Conservation (phyloP, 1,140 invertebrate genomes). For the Sarcophaga bullata region DNA sequence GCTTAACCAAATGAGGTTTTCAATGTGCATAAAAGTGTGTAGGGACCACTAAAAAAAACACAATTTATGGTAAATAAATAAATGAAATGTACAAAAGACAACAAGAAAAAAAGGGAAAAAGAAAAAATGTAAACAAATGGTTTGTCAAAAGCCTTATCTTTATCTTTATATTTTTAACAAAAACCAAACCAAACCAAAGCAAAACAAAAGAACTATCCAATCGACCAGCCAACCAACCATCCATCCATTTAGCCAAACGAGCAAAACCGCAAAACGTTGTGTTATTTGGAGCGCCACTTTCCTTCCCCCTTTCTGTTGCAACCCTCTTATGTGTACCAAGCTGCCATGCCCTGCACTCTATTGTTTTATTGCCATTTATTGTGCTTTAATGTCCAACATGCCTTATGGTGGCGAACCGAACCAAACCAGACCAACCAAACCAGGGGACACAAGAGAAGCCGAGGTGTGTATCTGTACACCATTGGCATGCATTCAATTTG, state of each 20-base stretch:
- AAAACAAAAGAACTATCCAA: slow-evolving; percentile 6
- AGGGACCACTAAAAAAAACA: background rate
- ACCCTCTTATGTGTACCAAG: too few relatives aligned
- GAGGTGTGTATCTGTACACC: background rate
- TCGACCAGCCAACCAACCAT: background rate
- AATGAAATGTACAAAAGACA: too few relatives aligned
- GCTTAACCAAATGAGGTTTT: too few relatives aligned
- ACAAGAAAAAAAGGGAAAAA: background rate
- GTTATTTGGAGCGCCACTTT: slow-evolving; percentile 20
- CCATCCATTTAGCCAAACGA: background rate
- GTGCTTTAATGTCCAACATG: background rate
- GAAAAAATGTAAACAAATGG: slow-evolving; percentile 26
- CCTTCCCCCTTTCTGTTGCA: background rate
- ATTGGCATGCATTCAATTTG: slow-evolving; percentile 27
- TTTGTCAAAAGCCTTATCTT: slow-evolving; percentile 37
- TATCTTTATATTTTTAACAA: slow-evolving; percentile 25
- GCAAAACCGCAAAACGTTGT: background rate
- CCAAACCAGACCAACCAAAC: too few relatives aligned
- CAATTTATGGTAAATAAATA: slow-evolving; percentile 17
- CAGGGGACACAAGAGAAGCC: background rate
- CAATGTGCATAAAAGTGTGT: background rate
- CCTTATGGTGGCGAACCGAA: background rate
- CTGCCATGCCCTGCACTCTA: too few relatives aligned
- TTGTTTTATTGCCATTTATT: slow-evolving; percentile 3
- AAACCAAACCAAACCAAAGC: background rate